Conservation (phyloP, 2,797 vertebrate species). For the Acropternis orthonyx region DNA sequence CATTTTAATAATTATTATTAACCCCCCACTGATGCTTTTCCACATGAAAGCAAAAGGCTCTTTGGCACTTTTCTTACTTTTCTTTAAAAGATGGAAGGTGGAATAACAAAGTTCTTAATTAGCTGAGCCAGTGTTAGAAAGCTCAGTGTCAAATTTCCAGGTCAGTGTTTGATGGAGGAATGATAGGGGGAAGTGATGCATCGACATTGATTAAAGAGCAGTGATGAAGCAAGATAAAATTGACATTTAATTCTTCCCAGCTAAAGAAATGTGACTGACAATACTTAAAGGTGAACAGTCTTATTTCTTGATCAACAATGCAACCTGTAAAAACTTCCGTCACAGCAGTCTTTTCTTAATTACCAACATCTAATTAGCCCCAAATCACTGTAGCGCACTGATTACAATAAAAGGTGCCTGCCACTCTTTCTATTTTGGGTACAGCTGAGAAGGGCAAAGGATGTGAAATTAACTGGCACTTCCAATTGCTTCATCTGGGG, state of each 20-base stretch:
- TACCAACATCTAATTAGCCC: constrained; percentile 49
- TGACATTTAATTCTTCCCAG: constrained; percentile 70
- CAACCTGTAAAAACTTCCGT: constrained; percentile 46
- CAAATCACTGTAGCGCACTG: not conserved
- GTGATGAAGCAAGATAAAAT: constrained; percentile 74
- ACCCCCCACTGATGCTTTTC: constrained; percentile 54
- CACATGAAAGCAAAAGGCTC: constrained; percentile 61
- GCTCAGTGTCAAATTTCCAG: constrained; percentile 68
- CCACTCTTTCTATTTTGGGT: constrained; percentile 8
- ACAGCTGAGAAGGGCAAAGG: not conserved
- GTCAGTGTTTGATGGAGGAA: constrained; percentile 71
- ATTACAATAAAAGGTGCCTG: constrained; percentile 11
- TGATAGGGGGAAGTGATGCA: constrained; percentile 51
- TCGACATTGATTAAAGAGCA: constrained; percentile 74
- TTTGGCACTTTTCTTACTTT: constrained; percentile 47
- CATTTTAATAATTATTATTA: constrained; percentile 70
- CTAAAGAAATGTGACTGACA: constrained; percentile 61
- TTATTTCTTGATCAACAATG: constrained; percentile 55
- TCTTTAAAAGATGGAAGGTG: constrained; percentile 60
- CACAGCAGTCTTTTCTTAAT: constrained; percentile 39
- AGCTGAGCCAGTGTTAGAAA: constrained; percentile 60
- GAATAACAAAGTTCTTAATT: constrained; percentile 72
- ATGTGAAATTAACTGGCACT: constrained; percentile 13
- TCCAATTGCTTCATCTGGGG: not conserved
- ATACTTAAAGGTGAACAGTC: constrained; percentile 62